phyloP scores from a whole-genome alignment of 2,113 vertebrate species.

The Heptranchias perlo region DNA sequence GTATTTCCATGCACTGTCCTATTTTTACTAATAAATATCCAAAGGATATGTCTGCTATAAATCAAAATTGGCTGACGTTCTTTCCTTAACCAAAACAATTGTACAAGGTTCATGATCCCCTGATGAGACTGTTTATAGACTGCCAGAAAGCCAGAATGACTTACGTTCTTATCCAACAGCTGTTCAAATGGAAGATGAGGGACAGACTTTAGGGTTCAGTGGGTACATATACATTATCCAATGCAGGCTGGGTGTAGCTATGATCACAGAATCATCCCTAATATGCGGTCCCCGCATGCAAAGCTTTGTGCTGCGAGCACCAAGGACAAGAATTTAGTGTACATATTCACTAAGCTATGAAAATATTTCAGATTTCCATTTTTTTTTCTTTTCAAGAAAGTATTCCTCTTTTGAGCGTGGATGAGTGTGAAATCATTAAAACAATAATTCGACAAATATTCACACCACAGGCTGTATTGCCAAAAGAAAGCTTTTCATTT shows the following conservation, averaged over 20 bases:
- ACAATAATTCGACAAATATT: not conserved
- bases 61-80: slow-evolving; percentile 12
- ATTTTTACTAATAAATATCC: slow-evolving; percentile 16
- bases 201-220: not conserved
- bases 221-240: not conserved
- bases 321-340: not conserved
- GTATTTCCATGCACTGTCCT: not conserved
- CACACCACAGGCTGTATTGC: not conserved
- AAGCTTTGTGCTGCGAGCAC: not conserved
- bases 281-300: not conserved
- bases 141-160: slow-evolving; percentile 5
- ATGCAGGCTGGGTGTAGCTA: not conserved
- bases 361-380: not conserved
- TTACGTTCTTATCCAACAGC: slow-evolving; percentile 33
- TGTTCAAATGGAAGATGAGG: slow-evolving; percentile 8
- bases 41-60: slow-evolving; percentile 29
- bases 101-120: slow-evolving; percentile 19
- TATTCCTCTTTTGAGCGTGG: not conserved
- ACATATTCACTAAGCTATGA: not conserved
- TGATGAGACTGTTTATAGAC: slow-evolving; percentile 7
- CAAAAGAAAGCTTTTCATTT: not conserved
- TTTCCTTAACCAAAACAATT: slow-evolving; percentile 25
- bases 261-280: not conserved
- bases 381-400: not conserved
- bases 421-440: not conserved